Base-by-base conservation (phyloP, 2,888 invertebrate genomes). In the Coelopa pilipes region DNA sequence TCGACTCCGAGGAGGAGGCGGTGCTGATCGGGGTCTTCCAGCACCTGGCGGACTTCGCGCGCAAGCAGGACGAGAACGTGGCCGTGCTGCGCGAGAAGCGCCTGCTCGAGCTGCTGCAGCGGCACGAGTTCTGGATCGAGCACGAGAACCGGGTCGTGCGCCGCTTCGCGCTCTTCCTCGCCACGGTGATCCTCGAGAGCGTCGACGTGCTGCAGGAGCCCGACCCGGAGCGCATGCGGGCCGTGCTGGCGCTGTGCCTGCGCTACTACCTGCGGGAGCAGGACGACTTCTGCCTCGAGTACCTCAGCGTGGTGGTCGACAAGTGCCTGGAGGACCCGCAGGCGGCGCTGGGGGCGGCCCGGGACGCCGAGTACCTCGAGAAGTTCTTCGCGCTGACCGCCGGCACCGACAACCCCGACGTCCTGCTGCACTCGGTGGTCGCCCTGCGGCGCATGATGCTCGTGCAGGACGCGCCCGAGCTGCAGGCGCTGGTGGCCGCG, bases 221-320 rank as follows among this genome's bases (percentile, higher is more conserved):
- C 34, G 80, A 81, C 1, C 60, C 75, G 0, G 74, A 76, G 13
- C 79, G 80, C 63, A 75, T 75, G 0, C 4, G 72, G 1, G 65
- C 77, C n/a, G 78, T 84, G 49, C 72, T 82, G 11, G 76, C 79
- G 0, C 57, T 80, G 11, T 72, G 78, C n/a, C 76, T 80, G 17
- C 69, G 49, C 0, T 82, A 69, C 24, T 85, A 84, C 73, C 5
- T 78, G 3, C 59, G 75, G 1, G 84, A 85, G 53, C 62, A 47
- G 11, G 85, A 85, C 72, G 83, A 84, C 13, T 83, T 83, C 69
- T 82, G 83, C 72, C 74, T 81, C 15, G 85, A 85, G 69, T 85
- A 85, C 53, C 60, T 85, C 45, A 80, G 82, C 0, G 83, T 81
- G 3, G 79, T 83, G 5, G 57, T 85, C 0, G 84, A 83, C n/a